Conservation (phyloP, 2,888 invertebrate species). For the Drosophila villosipedis region DNA sequence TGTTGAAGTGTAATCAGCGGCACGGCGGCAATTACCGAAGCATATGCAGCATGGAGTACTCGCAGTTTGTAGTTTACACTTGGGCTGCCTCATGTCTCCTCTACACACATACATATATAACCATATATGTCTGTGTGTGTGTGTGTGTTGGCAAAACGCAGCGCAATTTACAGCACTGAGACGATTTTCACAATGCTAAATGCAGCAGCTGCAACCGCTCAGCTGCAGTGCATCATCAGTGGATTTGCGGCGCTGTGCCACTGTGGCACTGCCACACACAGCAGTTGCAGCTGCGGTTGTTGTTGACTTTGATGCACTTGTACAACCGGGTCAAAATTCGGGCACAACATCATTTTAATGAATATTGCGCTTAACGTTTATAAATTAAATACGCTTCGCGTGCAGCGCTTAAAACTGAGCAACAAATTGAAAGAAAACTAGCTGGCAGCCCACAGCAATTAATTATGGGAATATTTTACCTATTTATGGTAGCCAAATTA, state of each 20-base stretch:
- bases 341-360: slow-evolving; percentile 69
- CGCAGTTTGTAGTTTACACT: slow-evolving; percentile 60
- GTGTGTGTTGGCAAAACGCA: slow-evolving; percentile 68
- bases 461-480: background rate
- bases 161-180: slow-evolving; percentile 78
- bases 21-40: slow-evolving; percentile 78
- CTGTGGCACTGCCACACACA: slow-evolving; percentile 37
- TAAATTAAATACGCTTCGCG: slow-evolving; percentile 57
- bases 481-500: background rate
- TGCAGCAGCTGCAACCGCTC: slow-evolving; percentile 35
- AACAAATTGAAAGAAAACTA: background rate
- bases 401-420: slow-evolving; percentile 21
- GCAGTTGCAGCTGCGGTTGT: slow-evolving; percentile 42
- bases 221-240: slow-evolving; percentile 62
- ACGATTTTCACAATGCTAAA: slow-evolving; percentile 68
- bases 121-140: background rate
- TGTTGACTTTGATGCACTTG: slow-evolving; percentile 54
- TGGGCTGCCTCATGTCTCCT: slow-evolving; percentile 29
- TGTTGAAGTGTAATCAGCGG: slow-evolving; percentile 81
- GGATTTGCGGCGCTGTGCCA: slow-evolving; percentile 51
- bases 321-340: slow-evolving; percentile 15
- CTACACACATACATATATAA: slow-evolving; percentile 1
- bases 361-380: slow-evolving; percentile 59
- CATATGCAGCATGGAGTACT: slow-evolving; percentile 70
- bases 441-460: background rate